phyloP scores from a whole-genome alignment of 2,113 vertebrate species.

The Macaca nemestrina region DNA sequence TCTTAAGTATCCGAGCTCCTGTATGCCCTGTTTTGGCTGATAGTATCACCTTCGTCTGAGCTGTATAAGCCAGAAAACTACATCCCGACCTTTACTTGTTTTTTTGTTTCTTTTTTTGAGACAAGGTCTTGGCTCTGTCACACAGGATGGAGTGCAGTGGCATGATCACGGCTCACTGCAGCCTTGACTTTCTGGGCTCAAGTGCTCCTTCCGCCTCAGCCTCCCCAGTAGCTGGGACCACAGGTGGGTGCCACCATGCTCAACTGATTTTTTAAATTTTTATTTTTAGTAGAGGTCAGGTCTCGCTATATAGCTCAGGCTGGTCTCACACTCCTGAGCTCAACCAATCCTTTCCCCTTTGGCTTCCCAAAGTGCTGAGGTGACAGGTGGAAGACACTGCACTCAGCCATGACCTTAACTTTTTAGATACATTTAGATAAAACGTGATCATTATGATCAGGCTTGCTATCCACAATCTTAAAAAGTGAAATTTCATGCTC shows the following conservation, averaged over 20 bases:
- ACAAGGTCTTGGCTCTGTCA: too few species aligned
- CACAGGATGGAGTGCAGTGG: too few species aligned
- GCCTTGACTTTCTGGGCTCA: too few species aligned
- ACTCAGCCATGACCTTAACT: background rate
- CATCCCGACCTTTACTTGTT: background rate
- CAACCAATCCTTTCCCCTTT: background rate
- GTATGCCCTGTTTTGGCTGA: background rate
- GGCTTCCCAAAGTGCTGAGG: background rate
- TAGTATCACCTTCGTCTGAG: background rate
- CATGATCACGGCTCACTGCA: too few species aligned
- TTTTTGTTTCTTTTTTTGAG: background rate
- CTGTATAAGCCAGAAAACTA: background rate
- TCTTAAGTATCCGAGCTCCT: background rate
- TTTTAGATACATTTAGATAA: background rate
- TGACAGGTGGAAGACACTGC: background rate
- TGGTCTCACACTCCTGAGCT: background rate
- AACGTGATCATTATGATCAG: background rate
- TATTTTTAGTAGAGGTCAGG: background rate
- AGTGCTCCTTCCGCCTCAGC: too few species aligned
- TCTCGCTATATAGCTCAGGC: background rate
- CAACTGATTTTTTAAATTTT: background rate
- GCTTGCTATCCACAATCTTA: background rate
- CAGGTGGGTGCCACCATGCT: too few species aligned
- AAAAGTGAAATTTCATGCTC: background rate
- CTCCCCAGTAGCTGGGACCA: too few species aligned